Base-by-base conservation (phyloP, 2,888 invertebrate genomes). In the Boloria euphrosyne region DNA sequence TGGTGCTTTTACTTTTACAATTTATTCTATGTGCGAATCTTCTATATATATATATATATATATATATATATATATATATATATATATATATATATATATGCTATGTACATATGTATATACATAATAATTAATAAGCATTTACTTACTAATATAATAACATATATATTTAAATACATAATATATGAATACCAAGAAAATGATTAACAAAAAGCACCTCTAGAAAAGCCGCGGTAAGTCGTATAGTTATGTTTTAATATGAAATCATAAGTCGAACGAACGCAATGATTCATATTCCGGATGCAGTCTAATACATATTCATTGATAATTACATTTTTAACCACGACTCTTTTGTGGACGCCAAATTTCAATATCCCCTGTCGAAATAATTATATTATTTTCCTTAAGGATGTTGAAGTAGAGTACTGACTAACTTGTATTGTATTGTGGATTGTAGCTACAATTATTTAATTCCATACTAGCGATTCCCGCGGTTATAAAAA, bases 251-350 rank as follows among this genome's bases (percentile, higher is more conserved):
- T 47, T 49, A 27, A 58, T 46, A 47, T 58, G 3, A 47, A 58
- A 47, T 31, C 5, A 58, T 27, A 16, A 17, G 27, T 18, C 44
- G n/a, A 52, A 52, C 38, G 14, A 22, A 13, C 50, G 4, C 52
- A 54, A 66, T 77, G 76, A 76, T 68, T 77, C 78, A 78, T 71
- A 64, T 75, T 78, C 78, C 82, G 82, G 83, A 83, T 80, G 78
- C 78, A 76, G 74, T 67, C 66, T 75, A 76, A 80, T 67, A 62
- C 55, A 69, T 66, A 69, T 67, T 67, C 65, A 65, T 66, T 67
- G 60, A 63, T 67, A 62, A 67, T 66, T 64, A 66, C 50, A 66
- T 65, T 65, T n/a, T 68, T 68, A 50, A 64, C 60, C 62, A 50
- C 47, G 47, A 46, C 47, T 51, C 67, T 54, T 50, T 59, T 49